Evolutionary conservation across 2,113 vertebrate species (phyloP).

Genomic region (Strigops habroptila): DNA sequence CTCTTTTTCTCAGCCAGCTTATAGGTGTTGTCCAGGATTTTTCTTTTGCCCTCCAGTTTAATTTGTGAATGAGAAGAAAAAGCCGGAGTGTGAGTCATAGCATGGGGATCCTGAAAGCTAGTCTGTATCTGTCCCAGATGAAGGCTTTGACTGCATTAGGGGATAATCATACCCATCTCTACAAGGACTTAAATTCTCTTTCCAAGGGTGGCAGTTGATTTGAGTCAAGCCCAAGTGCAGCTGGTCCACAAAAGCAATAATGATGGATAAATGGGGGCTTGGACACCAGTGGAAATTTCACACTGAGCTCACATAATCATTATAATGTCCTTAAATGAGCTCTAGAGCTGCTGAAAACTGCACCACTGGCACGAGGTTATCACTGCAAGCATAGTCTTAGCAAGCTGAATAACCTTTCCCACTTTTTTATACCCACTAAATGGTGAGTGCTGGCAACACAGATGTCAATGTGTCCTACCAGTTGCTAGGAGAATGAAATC

Average conservation of each 20-base stretch:
- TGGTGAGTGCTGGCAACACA: background rate
- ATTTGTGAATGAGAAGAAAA: background rate
- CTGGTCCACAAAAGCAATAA: background rate
- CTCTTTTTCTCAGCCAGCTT: background rate
- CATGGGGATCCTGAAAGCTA: background rate
- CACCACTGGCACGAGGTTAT: background rate
- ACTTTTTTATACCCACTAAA: background rate
- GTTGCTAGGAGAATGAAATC: background rate
- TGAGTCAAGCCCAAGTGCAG: background rate
- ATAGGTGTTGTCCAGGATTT: background rate
- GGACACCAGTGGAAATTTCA: background rate
- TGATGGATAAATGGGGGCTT: background rate
- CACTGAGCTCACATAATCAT: background rate
- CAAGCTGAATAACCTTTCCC: background rate
- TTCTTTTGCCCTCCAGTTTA: background rate
- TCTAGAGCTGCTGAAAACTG: background rate
- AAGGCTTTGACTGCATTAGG: background rate
- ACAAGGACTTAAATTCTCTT: background rate
- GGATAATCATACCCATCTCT: background rate
- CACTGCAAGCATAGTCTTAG: background rate
- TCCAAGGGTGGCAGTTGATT: background rate
- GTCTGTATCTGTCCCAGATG: background rate
- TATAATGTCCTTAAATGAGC: background rate
- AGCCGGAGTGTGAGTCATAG: background rate
- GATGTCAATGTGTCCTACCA: background rate